Base-by-base conservation (phyloP, 37 sponge, comb jelly and placozoan species). In the Eunapius fragilis region DNA sequence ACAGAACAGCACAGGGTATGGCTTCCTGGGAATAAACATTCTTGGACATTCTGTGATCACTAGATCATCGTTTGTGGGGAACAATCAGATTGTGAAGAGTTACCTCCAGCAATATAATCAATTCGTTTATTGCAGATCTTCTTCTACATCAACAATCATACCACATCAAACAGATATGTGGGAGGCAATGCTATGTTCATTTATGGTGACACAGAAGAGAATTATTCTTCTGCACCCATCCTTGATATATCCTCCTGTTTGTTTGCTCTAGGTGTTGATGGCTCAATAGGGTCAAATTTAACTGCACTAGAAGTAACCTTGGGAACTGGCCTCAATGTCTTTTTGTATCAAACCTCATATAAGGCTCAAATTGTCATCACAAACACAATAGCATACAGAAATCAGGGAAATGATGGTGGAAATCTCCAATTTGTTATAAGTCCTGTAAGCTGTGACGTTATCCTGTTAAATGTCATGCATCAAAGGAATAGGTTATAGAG, bases 1-100 rank as follows among this genome's bases (percentile, higher is more conserved):
- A 30, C 80, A 80, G 67, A 80, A 80, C 67, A 80, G 67, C 67
- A 58, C 67, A 28, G 80, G 80, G 14, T 27, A 67, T 80, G 80
- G 80, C 31, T 69, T 80, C 10, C 6, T 80, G 67, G 30, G 48
- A 10, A 30, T 80, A 28, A 80, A 80, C 58, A 58, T 58, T 17
- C 58, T 58, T 58, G 58, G 58, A 58, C 58, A 58, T 12, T 58
- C 58, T 58, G 19, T 17, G 7, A 58, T 58, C 58, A 58, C 58
- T 17, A 19, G 58, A 58, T 58, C 58, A 11, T 13, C 58, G 1
- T 58, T 58, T 58, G 58, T 58, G 17, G 58, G 58, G 17, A 58
- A 58, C 17, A 58, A 58, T 58, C 58, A 58, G 58, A 17, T 58
- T 58, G 58, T 58, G 58, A 58, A 58, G 58, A 58, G 17, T 19